These are phyloP conservation scores for Zosterops japonicus DNA, from an alignment of 2,113 vertebrate species.

Conservation along the genomic window DNA sequence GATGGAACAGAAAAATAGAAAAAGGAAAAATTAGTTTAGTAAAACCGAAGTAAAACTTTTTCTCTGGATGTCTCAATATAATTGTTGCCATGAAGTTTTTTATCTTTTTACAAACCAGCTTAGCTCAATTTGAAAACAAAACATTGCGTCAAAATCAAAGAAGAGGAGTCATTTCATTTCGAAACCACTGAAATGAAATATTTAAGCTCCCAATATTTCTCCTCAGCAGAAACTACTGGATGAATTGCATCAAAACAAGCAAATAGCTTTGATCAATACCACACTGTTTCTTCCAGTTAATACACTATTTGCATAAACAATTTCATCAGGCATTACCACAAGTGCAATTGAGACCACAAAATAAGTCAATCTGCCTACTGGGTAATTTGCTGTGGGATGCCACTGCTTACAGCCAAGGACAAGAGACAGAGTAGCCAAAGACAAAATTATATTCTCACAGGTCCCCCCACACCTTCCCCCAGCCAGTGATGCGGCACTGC, in stretches of 20 bases:
- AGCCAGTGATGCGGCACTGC: accelerated
- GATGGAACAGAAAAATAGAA: neutral
- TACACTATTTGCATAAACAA: conserved; percentile 56
- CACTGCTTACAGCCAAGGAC: neutral
- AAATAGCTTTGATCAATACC: conserved; percentile 51
- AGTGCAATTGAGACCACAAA: neutral
- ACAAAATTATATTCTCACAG: neutral
- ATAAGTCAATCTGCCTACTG: neutral
- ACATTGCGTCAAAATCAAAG: conserved; percentile 35
- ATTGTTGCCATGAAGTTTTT: neutral
- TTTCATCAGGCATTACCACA: neutral
- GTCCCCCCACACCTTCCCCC: neutral
- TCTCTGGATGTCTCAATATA: neutral
- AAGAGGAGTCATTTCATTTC: neutral
- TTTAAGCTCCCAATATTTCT: conserved; percentile 7
- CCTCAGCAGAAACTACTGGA: neutral
- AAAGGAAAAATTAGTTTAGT: neutral
- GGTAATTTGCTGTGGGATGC: neutral
- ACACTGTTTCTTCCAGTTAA: conserved; percentile 9
- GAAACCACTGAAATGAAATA: conserved; percentile 29
- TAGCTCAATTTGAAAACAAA: conserved; percentile 45
- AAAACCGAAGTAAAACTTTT: neutral
- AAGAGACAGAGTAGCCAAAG: neutral
- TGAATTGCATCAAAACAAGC: conserved; percentile 37
- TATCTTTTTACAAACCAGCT: neutral